A percentile compares a stretch with the other conserved stretches of the same genome.
Evolutionary conservation across 2,888 invertebrate species (phyloP).

Genomic region (Chymomyza caudatula): DNA sequence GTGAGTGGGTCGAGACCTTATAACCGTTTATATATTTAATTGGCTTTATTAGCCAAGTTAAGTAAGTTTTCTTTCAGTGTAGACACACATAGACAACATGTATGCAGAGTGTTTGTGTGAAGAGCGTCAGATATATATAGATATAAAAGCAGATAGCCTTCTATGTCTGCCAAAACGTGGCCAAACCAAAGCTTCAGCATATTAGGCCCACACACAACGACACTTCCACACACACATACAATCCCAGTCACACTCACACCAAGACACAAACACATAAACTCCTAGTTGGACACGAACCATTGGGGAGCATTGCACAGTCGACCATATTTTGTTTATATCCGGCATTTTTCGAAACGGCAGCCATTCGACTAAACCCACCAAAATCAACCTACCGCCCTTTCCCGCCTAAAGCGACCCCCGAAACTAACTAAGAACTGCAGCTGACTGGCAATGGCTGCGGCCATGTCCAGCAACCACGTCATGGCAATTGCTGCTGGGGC

Average conservation of each 20-base stretch:
- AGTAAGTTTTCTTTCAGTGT: neutral
- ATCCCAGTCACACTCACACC: neutral
- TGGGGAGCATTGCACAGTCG: slow-evolving; percentile 2
- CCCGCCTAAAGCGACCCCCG: neutral
- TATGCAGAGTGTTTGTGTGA: too few relatives aligned
- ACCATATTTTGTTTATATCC: slow-evolving; percentile 58
- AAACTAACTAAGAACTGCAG: neutral
- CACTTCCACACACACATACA: neutral
- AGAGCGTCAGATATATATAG: slow-evolving; percentile 41
- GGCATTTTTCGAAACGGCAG: slow-evolving; percentile 30
- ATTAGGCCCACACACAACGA: neutral
- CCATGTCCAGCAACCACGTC: neutral
- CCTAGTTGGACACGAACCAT: neutral
- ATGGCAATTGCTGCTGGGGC: neutral
- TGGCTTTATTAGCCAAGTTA: too few relatives aligned
- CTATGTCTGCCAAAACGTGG: slow-evolving; percentile 34
- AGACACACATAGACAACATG: neutral
- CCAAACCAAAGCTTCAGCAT: slow-evolving; percentile 39
- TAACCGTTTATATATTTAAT: too few relatives aligned
- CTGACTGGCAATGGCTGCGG: neutral
- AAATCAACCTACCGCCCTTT: neutral
- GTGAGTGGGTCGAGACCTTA: too few relatives aligned
- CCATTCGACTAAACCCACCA: neutral
- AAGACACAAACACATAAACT: neutral
- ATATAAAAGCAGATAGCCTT: slow-evolving; percentile 44